These are phyloP conservation scores for Drosophila falleni DNA, from an alignment of 2,888 invertebrate genomes.

Conservation along the genomic window DNA sequence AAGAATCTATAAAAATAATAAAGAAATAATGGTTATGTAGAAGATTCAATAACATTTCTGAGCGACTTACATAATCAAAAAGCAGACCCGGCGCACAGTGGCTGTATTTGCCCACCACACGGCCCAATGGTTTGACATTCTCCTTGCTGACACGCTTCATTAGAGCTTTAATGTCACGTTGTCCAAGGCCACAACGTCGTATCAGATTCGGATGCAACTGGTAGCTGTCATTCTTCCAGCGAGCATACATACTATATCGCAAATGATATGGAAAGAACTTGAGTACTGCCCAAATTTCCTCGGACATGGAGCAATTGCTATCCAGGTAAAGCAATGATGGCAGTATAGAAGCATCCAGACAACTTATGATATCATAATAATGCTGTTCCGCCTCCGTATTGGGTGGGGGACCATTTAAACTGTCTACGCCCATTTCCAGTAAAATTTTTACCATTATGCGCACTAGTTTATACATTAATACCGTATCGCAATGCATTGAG, in stretches of 20 bases:
- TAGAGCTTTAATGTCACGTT: constrained; percentile 96
- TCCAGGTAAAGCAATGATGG: constrained; percentile 96
- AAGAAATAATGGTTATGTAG: neutral
- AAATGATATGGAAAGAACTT: constrained; percentile 94
- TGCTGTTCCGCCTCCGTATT: constrained; percentile 86
- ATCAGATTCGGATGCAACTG: constrained; percentile 93
- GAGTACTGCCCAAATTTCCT: constrained; percentile 97
- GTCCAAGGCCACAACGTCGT: constrained; percentile 93
- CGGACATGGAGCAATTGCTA: constrained; percentile 97
- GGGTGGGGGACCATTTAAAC: constrained; percentile 79
- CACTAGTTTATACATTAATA: constrained; percentile 94
- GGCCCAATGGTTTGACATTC: constrained; percentile 98
- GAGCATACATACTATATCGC: constrained; percentile 94
- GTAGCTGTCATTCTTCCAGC: constrained; percentile 98
- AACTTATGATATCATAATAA: constrained; percentile 93
- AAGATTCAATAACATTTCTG: too few relatives aligned
- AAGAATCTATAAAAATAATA: constrained; percentile 86
- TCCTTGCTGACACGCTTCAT: constrained; percentile 99
- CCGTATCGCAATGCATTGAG: constrained; percentile 93
- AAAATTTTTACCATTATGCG: constrained; percentile 86
- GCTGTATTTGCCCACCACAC: constrained; percentile 97
- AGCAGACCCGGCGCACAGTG: constrained; percentile 98
- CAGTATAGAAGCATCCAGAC: constrained; percentile 94
- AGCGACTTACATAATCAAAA: constrained; percentile 93
- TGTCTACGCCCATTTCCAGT: constrained; percentile 84